A percentile compares a stretch with the other conserved stretches of the same genome.
phyloP scores from a whole-genome alignment of 2,888 invertebrate genomes.

The Baronia brevicornis region DNA sequence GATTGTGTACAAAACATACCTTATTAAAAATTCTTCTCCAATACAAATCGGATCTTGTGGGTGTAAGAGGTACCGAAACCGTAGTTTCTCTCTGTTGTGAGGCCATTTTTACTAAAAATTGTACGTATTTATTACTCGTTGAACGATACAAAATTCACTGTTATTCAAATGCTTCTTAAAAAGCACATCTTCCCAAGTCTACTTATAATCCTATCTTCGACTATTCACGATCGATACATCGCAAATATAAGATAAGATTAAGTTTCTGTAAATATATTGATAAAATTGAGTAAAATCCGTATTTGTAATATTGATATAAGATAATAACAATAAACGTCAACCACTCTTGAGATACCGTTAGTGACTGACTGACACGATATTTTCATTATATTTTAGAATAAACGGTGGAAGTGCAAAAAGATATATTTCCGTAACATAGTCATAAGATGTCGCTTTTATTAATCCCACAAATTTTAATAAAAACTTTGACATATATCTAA shows the following conservation, averaged over 20 bases:
- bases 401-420: no score
- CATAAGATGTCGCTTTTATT: no score
- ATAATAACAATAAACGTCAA: constrained; percentile 12
- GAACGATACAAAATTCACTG: constrained; percentile 24
- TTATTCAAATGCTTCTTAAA: constrained; percentile 11
- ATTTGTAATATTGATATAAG: constrained; percentile 23
- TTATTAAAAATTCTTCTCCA: constrained; percentile 71
- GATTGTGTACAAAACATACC: no score
- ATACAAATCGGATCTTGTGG: constrained; percentile 62
- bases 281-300: constrained; percentile 22
- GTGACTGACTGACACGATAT: constrained; percentile 25
- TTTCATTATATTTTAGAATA: no score
- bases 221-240: constrained; percentile 42
- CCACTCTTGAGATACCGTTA: constrained; percentile 30
- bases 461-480: no score
- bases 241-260: constrained; percentile 43
- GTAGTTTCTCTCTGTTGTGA: constrained; percentile 49
- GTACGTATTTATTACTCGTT: constrained; percentile 21
- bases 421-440: no score
- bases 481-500: no score
- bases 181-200: constrained; percentile 30
- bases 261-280: constrained; percentile 24
- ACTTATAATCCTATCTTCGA: constrained; percentile 24
- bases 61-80: constrained; percentile 60
- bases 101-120: constrained; percentile 51